Evolutionary conservation across 2,888 invertebrate species (phyloP), one percentile per base, ranked within the genome.

Genomic region (Sipha maydis): DNA sequence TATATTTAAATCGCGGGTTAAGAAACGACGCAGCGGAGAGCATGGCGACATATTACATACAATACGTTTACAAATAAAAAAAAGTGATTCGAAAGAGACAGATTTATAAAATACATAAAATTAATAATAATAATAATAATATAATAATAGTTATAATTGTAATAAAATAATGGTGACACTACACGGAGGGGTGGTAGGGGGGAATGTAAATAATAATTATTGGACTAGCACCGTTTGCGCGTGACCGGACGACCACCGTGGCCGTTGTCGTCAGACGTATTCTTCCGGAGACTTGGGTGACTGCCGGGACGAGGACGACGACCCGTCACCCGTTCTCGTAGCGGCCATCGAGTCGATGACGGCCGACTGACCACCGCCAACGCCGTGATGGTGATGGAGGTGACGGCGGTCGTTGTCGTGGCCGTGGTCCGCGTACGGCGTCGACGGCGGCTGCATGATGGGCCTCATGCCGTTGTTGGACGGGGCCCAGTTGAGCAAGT

Each of bases 401-500:
- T 41, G 54, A 9, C 79, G 77, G 85, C 56, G 89, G 67, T 85
- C 69, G 61, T n/a, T n/a, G 56, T 79, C 79, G 85, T 41, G 89
- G 67, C 83, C 69, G 61, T n/a, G 38, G 56, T 79, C 79, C 61
- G 71, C 28, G 61, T 67, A 71, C 77, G 82, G 85, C 71, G 89
- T 34, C 80, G 38, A 54, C 41, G 61, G 88, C 41, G 80, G 88
- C 54, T 86, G 86, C 79, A 86, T 73, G 31, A 98, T 94, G 92
- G 86, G 79, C 82, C 75, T 28, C 88, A 88, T 82, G 31, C 80
- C 80, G 85, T 96, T 97, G 92, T 98, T 97, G 92, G 98, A 98
- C 92, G 97, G 97, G 17, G 98, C 98, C 90, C 90, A 90, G 92
- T 98, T 98, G 89, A 98, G 94, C 90, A 98, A 93, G 92, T 98